Evolutionary conservation across 2,888 invertebrate species (phyloP).

Genomic region (Himalopsyche anomala): DNA sequence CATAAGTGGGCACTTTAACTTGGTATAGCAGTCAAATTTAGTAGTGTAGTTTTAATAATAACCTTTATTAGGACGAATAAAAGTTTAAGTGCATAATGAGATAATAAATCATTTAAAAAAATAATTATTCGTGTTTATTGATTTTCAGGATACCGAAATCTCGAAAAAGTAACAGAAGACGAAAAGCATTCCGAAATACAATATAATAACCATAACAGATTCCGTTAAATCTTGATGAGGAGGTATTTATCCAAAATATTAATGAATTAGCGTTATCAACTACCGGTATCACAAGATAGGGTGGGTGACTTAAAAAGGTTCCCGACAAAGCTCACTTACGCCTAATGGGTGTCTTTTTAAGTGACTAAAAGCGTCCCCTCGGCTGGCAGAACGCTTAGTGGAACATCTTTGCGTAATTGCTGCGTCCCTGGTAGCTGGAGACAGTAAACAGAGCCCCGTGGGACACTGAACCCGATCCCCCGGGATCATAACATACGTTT

Average conservation of each 20-base stretch:
- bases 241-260: not conserved
- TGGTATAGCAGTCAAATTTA: not conserved
- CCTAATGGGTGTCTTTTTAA: conserved; percentile 60
- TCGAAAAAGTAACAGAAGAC: too few relatives aligned
- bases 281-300: not conserved
- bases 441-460: conserved; percentile 58
- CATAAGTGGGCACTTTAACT: conserved; percentile 1
- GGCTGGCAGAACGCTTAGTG: conserved; percentile 44
- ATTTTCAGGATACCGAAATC: too few relatives aligned
- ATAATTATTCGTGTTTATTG: not conserved
- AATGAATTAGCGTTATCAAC: not conserved
- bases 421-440: conserved; percentile 52
- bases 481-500: conserved; percentile 41
- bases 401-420: conserved; percentile 58
- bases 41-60: not conserved
- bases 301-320: not conserved
- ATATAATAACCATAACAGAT: too few relatives aligned
- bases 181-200: too few relatives aligned
- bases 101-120: not conserved
- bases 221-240: not conserved
- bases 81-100: not conserved
- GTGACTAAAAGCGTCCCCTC: conserved; percentile 55
- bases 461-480: conserved; percentile 45
- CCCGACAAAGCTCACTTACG: conserved; percentile 55
- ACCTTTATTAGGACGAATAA: not conserved